Base-by-base conservation (phyloP, 2,113 vertebrate species). In the Vicugna pacos region DNA sequence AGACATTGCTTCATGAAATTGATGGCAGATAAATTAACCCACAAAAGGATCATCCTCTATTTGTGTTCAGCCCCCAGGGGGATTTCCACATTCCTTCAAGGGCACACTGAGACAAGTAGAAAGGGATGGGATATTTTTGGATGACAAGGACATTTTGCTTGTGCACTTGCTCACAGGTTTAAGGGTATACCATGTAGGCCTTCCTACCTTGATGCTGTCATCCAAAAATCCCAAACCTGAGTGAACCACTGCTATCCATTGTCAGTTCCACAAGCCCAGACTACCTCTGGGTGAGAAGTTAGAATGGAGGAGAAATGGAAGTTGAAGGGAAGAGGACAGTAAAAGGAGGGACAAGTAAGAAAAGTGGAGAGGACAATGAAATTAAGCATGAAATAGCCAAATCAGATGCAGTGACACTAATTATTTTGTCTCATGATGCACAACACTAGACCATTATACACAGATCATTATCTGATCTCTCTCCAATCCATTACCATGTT, bases 111-210 rank as follows among this genome's bases (percentile, higher is more conserved):
- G 22, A 79, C n/a, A 38, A 60, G 24, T 16, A 46, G 58, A 80
- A 88, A 52, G 6, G 14, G n/a, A 67, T n/a, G 42, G 0, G 4
- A 20, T 58, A 28, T 65, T 81, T 87, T 80, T 75, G 82, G 17
- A 35, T 48, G 38, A 60, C 1, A 60, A 73, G 35, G 17, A 60
- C 92, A 84, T 52, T 60, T 70, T 62, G 38, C 6, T 73, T n/a
- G 16, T 46, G 0, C 42, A 14, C 26, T 72, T 48, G 28, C 35
- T 83, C n/a, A 56, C 10, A 8, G 12, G 4, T 48, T 75, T 76
- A 70, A 3, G 0, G 14, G 1, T 54, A 54, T 3, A n/a, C 16
- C 26, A 1, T 8, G 0, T 8, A 28, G 6, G 5, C 50, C 17
- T 88, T 54, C 89, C 26, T 17, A 28, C 2, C 15, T 89, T 58